These are phyloP conservation scores for Larimichthys polyactis DNA, from an alignment of 2,113 vertebrate genomes.

Conservation along the genomic window DNA sequence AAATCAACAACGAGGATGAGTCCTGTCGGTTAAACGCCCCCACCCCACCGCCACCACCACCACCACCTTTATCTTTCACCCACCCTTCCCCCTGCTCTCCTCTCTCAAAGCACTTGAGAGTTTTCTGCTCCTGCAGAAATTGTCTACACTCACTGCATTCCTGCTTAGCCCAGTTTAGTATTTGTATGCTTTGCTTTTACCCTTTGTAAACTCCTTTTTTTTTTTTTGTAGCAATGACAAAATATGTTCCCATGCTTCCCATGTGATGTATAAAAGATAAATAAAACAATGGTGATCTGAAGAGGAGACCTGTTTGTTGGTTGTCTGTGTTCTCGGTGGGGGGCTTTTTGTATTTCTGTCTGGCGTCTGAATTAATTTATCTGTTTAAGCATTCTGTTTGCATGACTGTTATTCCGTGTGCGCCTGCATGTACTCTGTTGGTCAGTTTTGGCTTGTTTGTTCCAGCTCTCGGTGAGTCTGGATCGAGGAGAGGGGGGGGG, in stretches of 20 bases:
- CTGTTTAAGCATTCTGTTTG: constrained; percentile 71
- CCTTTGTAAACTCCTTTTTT: constrained; percentile 44
- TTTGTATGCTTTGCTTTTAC: constrained; percentile 63
- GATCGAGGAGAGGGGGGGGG: constrained; percentile 5
- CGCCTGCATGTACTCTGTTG: constrained; percentile 39
- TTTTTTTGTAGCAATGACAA: constrained; percentile 67
- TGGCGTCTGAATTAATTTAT: constrained; percentile 54
- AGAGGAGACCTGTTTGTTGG: constrained; percentile 51
- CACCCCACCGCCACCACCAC: background rate
- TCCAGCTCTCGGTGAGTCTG: constrained; percentile 64
- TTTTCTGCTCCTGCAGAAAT: constrained; percentile 66
- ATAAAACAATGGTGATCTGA: constrained; percentile 73
- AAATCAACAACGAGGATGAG: constrained; percentile 43
- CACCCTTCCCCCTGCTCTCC: background rate
- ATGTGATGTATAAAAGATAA: constrained; percentile 72
- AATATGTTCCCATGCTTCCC: constrained; percentile 64
- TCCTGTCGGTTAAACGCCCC: constrained; percentile 32
- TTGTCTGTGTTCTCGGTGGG: constrained; percentile 8
- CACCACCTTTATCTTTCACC: background rate
- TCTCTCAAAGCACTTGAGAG: constrained; percentile 77
- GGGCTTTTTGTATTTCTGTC: background rate
- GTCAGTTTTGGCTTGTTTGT: constrained; percentile 65
- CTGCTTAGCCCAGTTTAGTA: constrained; percentile 63
- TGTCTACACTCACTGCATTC: constrained; percentile 72
- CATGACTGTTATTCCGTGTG: constrained; percentile 53